phyloP scores from a whole-genome alignment of 2,113 vertebrate genomes.

The Solenodon paradoxus region DNA sequence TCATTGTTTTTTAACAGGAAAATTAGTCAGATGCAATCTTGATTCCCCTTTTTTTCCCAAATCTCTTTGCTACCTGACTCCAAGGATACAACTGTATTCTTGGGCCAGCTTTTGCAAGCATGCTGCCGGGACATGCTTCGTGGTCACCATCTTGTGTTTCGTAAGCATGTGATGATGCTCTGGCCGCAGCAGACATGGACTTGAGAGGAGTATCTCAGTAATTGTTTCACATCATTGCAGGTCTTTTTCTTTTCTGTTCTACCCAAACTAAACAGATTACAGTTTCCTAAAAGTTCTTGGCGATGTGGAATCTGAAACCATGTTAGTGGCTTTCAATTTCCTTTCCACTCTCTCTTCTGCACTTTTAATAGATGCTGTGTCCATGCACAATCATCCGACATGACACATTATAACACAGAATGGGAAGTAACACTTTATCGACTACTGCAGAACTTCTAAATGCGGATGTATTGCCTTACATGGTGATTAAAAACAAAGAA shows the following conservation, averaged over 20 bases:
- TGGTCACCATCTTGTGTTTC: no score
- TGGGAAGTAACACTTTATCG: not conserved
- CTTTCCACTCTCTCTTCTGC: not conserved
- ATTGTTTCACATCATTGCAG: not conserved
- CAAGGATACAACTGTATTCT: not conserved
- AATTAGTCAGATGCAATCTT: not conserved
- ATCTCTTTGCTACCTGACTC: not conserved
- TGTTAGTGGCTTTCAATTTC: not conserved
- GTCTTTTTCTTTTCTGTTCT: not conserved
- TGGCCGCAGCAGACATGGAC: not conserved
- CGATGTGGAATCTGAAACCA: not conserved
- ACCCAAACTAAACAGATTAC: not conserved
- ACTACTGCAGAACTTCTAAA: not conserved
- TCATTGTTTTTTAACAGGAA: not conserved
- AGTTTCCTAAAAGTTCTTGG: not conserved
- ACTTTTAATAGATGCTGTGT: not conserved
- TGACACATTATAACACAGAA: no score
- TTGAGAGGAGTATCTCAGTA: not conserved
- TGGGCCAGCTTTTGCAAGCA: accelerated
- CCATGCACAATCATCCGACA: not conserved
- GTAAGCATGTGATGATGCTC: not conserved
- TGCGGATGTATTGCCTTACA: not conserved
- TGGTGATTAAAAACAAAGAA: not conserved
- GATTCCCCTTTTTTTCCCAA: not conserved
- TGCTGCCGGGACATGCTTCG: not conserved